Base-by-base conservation (phyloP, 1,140 invertebrate genomes). In the Monochamus saltuarius region DNA sequence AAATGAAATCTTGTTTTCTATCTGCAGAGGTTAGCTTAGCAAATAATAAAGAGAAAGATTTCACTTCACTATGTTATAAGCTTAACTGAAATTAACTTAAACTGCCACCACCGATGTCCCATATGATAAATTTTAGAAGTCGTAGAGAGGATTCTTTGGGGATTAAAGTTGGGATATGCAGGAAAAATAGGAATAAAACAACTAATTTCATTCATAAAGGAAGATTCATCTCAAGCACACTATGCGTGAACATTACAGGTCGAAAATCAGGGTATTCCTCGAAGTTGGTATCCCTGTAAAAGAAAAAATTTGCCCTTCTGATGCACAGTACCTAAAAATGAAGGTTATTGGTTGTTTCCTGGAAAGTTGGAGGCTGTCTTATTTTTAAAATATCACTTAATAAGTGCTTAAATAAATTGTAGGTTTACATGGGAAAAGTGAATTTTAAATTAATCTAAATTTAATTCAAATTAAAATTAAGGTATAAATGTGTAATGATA, bases 131-230 rank as follows among this genome's bases (percentile, higher is more conserved):
- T 29, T 29, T 29, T 40, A 29, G 16, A 45, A 56, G 36, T 56
- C 56, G 71, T 73, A 73, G 73, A 74, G 71, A 74, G 71, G 69
- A 71, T 67, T 74, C 70, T 73, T 71, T 38, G 36, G 52, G 58
- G 50, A 61, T 55, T 7, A 38, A 60, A 57, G 54, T 57, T 16
- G 35, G 61, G 55, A 61, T n/a, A 8, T 56, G 36, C 51, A 51
- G 66, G 57, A 66, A 61, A 59, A 16, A 53, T 56, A 50, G 64
- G 59, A 64, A 66, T 52, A 56, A 61, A 50, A 63, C 58, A 64
- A 54, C 67, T 64, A 64, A 65, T 57, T 61, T n/a, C 64, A 58
- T 53, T 49, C 67, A 62, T 29, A 67, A 58, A 52, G 22, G 22
- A 29, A 59, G 51, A 62, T 57, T 69, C 66, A 69, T 62, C 63